Evolutionary conservation across 2,113 vertebrate genomes (phyloP), one percentile per base, ranked within the genome.

Genomic region (Tetrax tetrax): DNA sequence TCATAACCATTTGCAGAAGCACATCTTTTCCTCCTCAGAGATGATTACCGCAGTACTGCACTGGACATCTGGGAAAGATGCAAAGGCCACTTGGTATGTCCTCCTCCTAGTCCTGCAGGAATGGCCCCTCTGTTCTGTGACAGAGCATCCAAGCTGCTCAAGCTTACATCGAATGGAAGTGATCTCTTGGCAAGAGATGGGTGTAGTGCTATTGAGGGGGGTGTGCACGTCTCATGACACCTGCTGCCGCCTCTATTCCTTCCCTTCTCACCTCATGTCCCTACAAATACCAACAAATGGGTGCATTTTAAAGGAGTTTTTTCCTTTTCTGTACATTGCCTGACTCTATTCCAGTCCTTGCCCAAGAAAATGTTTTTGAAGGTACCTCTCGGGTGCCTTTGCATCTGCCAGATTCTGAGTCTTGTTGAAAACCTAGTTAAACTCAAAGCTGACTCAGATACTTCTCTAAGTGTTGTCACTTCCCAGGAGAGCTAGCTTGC

Each of bases 371-470:
- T 43, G 19, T 33, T 60, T 71, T 12, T 23, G 57, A 50, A 86
- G 45, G n/a, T 85, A n/a, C 28, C 17, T 61, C 33, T 63, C 43
- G 77, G 41, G 6, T 48, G 11, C 7, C 22, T 65, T 76, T 69
- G 13, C 33, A 22, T 43, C 43, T 61, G 57, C 29, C 12, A 61
- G 60, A 27, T 94, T 29, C 59, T 57, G 45, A 9, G 5, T 51
- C 12, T 76, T 56, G 22, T 59, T 86, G 63, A 71, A 86, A 56
- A 86, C 33, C 22, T 19, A 19, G 13, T 24, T 3, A 41, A 75
- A 74, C 35, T 9, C 0, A 3, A 68, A 68, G 23, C 15, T 66
- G 43, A 6, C 22, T 17, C n/a, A 9, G 19, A 10, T 1, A 1
- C 21, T 78, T 19, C 23, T n/a, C 28, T 61, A 23, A 33, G 35